phyloP scores from a whole-genome alignment of 2,797 vertebrate species.

The Microctenopoma stevenorrisi region DNA sequence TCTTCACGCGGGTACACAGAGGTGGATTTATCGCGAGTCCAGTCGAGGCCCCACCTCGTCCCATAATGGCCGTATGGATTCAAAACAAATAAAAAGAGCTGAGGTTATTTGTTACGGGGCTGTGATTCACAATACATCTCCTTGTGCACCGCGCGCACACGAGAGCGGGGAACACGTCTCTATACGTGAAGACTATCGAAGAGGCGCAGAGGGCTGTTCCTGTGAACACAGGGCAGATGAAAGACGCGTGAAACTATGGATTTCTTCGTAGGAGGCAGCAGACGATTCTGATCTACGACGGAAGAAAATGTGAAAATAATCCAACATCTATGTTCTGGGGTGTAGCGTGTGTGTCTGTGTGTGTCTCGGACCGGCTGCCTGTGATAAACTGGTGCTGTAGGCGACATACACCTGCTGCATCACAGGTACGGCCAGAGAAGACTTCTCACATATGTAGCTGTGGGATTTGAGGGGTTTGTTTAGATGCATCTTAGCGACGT shows the following conservation, averaged over 20 bases:
- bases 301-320: slow-evolving; percentile 38
- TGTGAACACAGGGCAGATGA: slow-evolving; percentile 16
- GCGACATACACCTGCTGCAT: neutral
- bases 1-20: slow-evolving; percentile 55
- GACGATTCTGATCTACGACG: slow-evolving; percentile 37
- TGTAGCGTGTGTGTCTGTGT: neutral
- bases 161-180: slow-evolving; percentile 5
- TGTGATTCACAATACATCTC: slow-evolving; percentile 21
- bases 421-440: neutral
- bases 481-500: neutral
- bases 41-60: slow-evolving; percentile 40
- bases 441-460: neutral
- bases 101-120: slow-evolving; percentile 46
- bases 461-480: neutral
- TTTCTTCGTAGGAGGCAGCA: slow-evolving; percentile 27
- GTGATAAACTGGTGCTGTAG: neutral
- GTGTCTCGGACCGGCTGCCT: neutral
- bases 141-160: neutral
- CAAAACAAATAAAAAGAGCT: slow-evolving; percentile 59
- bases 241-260: slow-evolving; percentile 13
- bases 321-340: slow-evolving; percentile 19
- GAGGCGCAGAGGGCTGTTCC: neutral
- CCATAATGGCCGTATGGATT: slow-evolving; percentile 56
- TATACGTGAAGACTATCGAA: neutral
- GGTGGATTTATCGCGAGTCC: slow-evolving; percentile 41